Evolutionary conservation across 2,113 vertebrate species (phyloP), one percentile per base, ranked within the genome.

Genomic region (Alethe castanea): DNA sequence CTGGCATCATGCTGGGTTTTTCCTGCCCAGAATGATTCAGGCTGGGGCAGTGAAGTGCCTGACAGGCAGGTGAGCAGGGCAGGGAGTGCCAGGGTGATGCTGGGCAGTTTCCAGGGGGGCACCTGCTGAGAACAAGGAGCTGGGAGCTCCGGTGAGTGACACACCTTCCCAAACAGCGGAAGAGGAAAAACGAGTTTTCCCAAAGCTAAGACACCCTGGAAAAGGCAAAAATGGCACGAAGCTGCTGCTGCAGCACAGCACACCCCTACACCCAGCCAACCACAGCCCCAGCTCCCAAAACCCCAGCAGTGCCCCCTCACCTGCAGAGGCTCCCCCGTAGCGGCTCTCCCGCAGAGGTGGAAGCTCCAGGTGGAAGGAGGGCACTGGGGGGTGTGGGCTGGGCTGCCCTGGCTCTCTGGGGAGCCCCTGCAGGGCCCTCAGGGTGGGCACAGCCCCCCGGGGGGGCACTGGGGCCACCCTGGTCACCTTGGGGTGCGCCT

Each of bases 331-430:
- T 91, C 95, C 91, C 72, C 97, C 90, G 3, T 90, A 91, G 65
- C 92, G 36, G 18, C 90, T 97, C 72, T 98, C 96, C 71, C 96
- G 88, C 6, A 98, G 96, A 12, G 98, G 98, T 3, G 98, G 98
- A 8, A 98, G 97, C 8, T 93, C 91, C 19, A 56, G 36, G 36
- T 87, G 93, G 19, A 59, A 26, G 4, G 5, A 13, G n/a, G 66
- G 52, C 0, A 48, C 28, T 31, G 59, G 56, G 0, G 24, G 40
- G 14, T 31, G 36, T 1, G 38, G 77, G 67, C 54, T 66, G 56
- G 69, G 81, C 70, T 88, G 67, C 85, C 81, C 95, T 1, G 31
- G 86, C 80, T 28, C 9, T 1, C 60, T 14, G 42, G 65, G 44
- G 10, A 84, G 40, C 35, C 2, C 6, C 1, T 42, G 70, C 1